A percentile compares a stretch with the other conserved stretches of the same genome.
These are phyloP conservation scores for Cheumatopsyche charites DNA, from an alignment of 1,140 invertebrate species.

Conservation along the genomic window DNA sequence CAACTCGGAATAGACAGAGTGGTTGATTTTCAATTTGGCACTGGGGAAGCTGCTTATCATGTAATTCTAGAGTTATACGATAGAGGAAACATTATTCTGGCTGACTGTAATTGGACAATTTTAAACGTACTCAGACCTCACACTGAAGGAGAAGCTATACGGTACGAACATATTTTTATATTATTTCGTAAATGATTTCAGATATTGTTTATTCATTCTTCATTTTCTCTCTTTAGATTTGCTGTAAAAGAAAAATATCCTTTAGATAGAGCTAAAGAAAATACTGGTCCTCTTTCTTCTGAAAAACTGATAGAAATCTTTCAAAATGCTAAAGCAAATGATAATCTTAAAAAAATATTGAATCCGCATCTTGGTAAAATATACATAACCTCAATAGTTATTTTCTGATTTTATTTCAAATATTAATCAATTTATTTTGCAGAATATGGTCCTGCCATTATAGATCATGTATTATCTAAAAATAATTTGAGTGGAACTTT, in stretches of 20 bases:
- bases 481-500: constrained; percentile 69
- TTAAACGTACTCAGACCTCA: constrained; percentile 93
- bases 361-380: constrained; percentile 76
- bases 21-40: constrained; percentile 93
- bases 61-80: constrained; percentile 97
- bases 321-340: constrained; percentile 71
- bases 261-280: constrained; percentile 72
- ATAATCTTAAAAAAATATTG: constrained; percentile 84
- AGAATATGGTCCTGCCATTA: constrained; percentile 88
- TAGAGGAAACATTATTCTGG: constrained; percentile 94
- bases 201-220: neutral
- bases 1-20: constrained; percentile 90
- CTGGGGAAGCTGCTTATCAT: constrained; percentile 92
- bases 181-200: neutral
- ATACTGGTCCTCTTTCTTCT: constrained; percentile 59
- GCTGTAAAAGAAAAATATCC: constrained; percentile 92
- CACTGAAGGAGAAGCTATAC: constrained; percentile 90
- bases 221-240: constrained; percentile 72
- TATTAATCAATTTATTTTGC: constrained; percentile 29
- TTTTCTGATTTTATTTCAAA: neutral
- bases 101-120: constrained; percentile 90
- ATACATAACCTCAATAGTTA: neutral
- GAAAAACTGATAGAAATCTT: constrained; percentile 66
- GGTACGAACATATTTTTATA: constrained; percentile 53
- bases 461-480: constrained; percentile 85